phyloP scores from a whole-genome alignment of 1,140 invertebrate genomes.

The Araneus ventricosus region DNA sequence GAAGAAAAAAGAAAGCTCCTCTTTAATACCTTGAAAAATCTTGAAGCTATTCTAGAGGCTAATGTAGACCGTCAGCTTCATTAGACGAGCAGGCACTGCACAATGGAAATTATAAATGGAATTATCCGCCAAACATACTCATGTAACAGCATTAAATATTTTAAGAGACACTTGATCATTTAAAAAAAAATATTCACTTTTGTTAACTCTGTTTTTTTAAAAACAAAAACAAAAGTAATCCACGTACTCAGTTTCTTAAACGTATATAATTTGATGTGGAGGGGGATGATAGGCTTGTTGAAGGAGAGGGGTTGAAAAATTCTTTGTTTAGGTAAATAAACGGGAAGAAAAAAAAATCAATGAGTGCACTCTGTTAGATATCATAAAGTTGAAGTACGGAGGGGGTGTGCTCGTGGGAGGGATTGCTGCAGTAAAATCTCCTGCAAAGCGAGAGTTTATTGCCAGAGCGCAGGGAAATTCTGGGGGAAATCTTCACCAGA shows the following conservation, averaged over 20 bases:
- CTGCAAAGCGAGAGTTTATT: slow-evolving; percentile 36
- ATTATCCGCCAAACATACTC: too few relatives aligned
- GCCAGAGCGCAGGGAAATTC: neutral
- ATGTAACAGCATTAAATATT: too few relatives aligned
- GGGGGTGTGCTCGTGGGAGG: neutral
- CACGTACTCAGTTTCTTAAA: neutral
- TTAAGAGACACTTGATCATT: too few relatives aligned
- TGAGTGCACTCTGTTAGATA: neutral
- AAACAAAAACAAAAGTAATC: too few relatives aligned
- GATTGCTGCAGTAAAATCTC: neutral
- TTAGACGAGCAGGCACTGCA: too few relatives aligned
- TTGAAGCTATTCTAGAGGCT: too few relatives aligned
- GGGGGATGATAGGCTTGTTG: neutral
- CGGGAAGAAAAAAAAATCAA: neutral
- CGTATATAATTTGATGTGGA: neutral
- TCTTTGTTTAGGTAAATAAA: slow-evolving; percentile 7
- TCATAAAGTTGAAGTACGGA: neutral
- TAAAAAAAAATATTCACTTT: too few relatives aligned
- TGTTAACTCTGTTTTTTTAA: too few relatives aligned
- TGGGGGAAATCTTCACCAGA: slow-evolving; percentile 21
- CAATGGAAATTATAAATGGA: too few relatives aligned
- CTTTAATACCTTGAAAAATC: too few relatives aligned
- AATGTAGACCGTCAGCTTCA: too few relatives aligned
- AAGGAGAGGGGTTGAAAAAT: neutral
- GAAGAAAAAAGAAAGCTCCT: too few relatives aligned